Base-by-base conservation (phyloP, 1,140 invertebrate species). In the Achroia grisella region DNA sequence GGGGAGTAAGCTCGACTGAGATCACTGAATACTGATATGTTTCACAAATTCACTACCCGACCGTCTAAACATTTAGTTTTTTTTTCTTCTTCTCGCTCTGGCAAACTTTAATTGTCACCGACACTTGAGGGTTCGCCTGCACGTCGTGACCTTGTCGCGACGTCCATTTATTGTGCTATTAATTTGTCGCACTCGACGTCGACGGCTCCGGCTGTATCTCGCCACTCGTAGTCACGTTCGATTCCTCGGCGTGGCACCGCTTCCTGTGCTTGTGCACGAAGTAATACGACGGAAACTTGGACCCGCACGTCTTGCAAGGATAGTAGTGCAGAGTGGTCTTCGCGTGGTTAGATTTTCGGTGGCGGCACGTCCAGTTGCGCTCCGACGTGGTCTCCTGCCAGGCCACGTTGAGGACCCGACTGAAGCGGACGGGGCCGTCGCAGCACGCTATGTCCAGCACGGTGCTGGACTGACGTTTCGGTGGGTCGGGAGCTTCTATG, bases 241-340 rank as follows among this genome's bases (percentile, higher is more conserved):
- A 74, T 53, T 91, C 90, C 32, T 90, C 89, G 2, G 90, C 90
- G 67, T 97, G 94, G 73, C 94, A 95, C 52, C 94, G 67, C 81
- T 95, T 95, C 14, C 94, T 86, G 79, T 97, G 95, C 64, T 97
- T 97, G 71, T 96, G 95, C 2, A 97, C 95, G 85, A 97, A 97
- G 73, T 97, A 97, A 68, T 97, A 97, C 56, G 93, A 95, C 0
- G 95, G 95, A 69, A 97, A 97, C 83, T 96, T 96, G 68, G 90
- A 94, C 13, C 95, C 95, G 81, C 95, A 97, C 0, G 93, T 95
- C 77, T 96, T 96, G 83, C 95, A 97, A 0, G 95, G 94, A 81
- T 96, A 97, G 84, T 96, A 97, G 72, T 96, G 94, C 0, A 96
- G 91, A 60, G 96, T 93, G 69, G 95, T 88, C 57, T 95, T 93